Evolutionary conservation across 2,113 vertebrate species (phyloP).

Genomic region (Siniperca chuatsi): DNA sequence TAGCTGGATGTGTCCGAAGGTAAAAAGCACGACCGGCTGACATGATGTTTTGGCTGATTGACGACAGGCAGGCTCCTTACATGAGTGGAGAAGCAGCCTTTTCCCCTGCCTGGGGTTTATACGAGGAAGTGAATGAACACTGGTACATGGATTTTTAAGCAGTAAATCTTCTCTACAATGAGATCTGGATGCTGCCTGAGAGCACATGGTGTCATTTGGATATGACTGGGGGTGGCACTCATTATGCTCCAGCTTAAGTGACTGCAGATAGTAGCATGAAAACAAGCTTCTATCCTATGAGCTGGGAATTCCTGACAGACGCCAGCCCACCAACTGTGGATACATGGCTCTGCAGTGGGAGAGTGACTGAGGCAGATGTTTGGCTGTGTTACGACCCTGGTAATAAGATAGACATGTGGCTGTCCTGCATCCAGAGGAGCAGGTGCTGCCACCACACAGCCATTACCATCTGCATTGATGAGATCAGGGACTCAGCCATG

Average conservation of each 20-base stretch:
- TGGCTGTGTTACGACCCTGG: constrained; percentile 59
- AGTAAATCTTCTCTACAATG: constrained; percentile 49
- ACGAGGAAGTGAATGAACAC: constrained; percentile 24
- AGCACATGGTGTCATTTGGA: constrained; percentile 16
- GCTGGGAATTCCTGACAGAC: constrained; percentile 44
- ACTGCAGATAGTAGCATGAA: no score
- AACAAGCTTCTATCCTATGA: constrained; percentile 2
- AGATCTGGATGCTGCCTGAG: constrained; percentile 32
- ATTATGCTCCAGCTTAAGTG: no score
- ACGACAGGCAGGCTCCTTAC: constrained; percentile 46
- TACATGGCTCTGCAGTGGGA: constrained; percentile 58
- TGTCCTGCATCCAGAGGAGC: constrained; percentile 66
- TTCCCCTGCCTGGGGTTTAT: constrained; percentile 49
- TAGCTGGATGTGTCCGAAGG: constrained; percentile 42
- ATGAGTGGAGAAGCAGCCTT: constrained; percentile 17
- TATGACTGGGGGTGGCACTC: no score
- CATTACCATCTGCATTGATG: constrained; percentile 68
- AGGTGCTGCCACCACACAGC: constrained; percentile 68
- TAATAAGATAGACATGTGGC: constrained; percentile 73
- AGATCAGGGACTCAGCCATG: constrained; percentile 59
- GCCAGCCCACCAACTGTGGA: constrained; percentile 33
- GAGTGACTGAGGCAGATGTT: constrained; percentile 72
- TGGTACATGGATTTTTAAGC: constrained; percentile 29
- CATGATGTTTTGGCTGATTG: constrained; percentile 59
- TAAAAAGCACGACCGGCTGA: constrained; percentile 47